Evolutionary conservation across 1,140 invertebrate genomes (phyloP).

Genomic region (Diorhabda elongata): DNA sequence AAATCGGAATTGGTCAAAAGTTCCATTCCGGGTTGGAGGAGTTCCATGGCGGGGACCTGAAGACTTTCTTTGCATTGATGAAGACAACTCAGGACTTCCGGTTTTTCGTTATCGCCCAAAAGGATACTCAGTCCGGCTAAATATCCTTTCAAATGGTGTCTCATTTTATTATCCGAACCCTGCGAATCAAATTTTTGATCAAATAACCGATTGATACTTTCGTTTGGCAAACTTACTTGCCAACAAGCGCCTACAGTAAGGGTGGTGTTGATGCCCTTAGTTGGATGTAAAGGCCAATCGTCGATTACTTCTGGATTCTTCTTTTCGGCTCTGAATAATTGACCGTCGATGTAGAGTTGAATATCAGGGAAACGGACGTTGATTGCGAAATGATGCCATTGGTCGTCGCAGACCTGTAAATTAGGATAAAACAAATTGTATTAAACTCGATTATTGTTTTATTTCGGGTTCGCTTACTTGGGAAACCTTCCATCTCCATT

Average conservation of each 20-base stretch:
- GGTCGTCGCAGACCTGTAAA: slow-evolving; percentile 87
- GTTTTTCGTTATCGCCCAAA: slow-evolving; percentile 73
- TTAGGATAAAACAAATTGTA: not conserved
- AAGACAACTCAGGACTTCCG: slow-evolving; percentile 76
- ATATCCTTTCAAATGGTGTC: slow-evolving; percentile 83
- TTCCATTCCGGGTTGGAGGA: slow-evolving; percentile 72
- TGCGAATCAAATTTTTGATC: not conserved
- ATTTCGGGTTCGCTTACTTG: slow-evolving; percentile 52
- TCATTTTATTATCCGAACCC: slow-evolving; percentile 82
- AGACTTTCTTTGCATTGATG: slow-evolving; percentile 83
- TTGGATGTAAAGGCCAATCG: slow-evolving; percentile 98
- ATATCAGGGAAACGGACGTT: slow-evolving; percentile 88
- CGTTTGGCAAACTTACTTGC: slow-evolving; percentile 65
- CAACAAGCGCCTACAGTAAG: slow-evolving; percentile 94
- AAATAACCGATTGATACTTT: not conserved
- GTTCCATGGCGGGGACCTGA: slow-evolving; percentile 68
- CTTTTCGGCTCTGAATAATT: slow-evolving; percentile 70
- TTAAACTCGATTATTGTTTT: not conserved
- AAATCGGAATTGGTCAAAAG: slow-evolving; percentile 70
- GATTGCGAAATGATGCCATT: slow-evolving; percentile 98
- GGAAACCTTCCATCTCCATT: slow-evolving; percentile 93
- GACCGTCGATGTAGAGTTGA: slow-evolving; percentile 85
- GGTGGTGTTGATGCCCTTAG: slow-evolving; percentile 89
- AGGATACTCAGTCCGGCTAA: slow-evolving; percentile 81
- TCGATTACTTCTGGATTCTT: slow-evolving; percentile 96